phyloP scores from a whole-genome alignment of 2,888 invertebrate species.

The Drepana falcataria region DNA sequence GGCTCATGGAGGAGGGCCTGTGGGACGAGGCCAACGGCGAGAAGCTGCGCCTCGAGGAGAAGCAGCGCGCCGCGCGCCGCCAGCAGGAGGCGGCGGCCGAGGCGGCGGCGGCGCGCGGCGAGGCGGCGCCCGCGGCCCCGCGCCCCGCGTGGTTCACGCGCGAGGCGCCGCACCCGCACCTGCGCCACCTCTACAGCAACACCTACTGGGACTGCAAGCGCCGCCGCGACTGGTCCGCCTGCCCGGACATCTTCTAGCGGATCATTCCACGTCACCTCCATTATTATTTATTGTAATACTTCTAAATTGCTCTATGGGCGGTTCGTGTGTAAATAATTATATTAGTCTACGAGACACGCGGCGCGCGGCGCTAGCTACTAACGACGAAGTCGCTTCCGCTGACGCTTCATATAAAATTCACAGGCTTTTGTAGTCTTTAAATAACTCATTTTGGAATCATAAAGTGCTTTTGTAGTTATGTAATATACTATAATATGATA shows the following conservation, averaged over 20 bases:
- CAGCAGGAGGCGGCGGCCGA: slow-evolving; percentile 89
- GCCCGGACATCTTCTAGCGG: slow-evolving; percentile 92
- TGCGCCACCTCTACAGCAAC: slow-evolving; percentile 87
- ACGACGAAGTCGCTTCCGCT: slow-evolving; percentile 14
- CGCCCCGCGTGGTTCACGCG: slow-evolving; percentile 95
- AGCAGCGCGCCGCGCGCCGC: slow-evolving; percentile 91
- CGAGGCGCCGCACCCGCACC: slow-evolving; percentile 81
- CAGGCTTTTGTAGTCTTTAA: slow-evolving; percentile 3
- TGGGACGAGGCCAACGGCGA: slow-evolving; percentile 95
- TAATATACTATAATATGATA: slow-evolving; percentile 8
- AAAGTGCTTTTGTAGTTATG: slow-evolving; percentile 23
- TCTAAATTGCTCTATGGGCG: slow-evolving; percentile 22
- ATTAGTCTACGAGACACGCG: slow-evolving; percentile 23
- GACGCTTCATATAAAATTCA: slow-evolving; percentile 1
- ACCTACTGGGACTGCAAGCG: slow-evolving; percentile 96
- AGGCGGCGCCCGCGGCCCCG: slow-evolving; percentile 82
- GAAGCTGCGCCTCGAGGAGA: slow-evolving; percentile 93
- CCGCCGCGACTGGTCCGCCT: slow-evolving; percentile 91
- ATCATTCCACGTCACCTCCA: slow-evolving; percentile 36
- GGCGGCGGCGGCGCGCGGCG: slow-evolving; percentile 80
- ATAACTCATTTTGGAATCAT: slow-evolving; percentile 4
- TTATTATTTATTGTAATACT: slow-evolving; percentile 30
- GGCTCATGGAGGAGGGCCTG: slow-evolving; percentile 96
- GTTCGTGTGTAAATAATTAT: slow-evolving; percentile 29
- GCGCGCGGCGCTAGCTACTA: slow-evolving; percentile 24